Evolutionary conservation across 2,797 vertebrate species (phyloP).

Genomic region (Fratercula arctica): DNA sequence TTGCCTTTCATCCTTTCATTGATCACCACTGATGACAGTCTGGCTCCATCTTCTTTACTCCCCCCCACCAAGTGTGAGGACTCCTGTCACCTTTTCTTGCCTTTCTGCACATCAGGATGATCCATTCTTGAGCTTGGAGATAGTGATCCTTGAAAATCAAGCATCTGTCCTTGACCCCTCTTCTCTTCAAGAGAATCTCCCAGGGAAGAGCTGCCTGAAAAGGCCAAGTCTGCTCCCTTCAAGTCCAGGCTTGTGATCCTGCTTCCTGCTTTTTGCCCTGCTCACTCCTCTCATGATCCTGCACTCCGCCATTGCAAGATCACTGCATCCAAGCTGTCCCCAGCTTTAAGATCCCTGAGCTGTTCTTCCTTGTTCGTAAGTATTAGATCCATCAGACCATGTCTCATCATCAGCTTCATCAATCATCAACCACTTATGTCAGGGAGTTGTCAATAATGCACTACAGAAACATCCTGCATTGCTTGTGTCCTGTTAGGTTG

Average conservation of each 20-base stretch:
- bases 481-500: not conserved
- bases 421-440: not conserved
- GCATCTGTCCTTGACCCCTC: not conserved
- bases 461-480: not conserved
- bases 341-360: not conserved
- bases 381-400: not conserved
- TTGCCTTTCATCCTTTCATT: not conserved
- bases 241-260: not conserved
- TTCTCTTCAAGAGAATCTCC: not conserved
- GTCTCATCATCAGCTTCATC: not conserved
- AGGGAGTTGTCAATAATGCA: fast-evolving
- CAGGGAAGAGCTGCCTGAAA: not conserved
- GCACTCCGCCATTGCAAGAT: not conserved
- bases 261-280: not conserved
- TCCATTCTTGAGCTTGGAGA: not conserved
- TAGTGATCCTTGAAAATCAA: not conserved
- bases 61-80: not conserved
- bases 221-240: not conserved
- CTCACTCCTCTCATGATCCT: not conserved
- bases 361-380: not conserved
- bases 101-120: not conserved
- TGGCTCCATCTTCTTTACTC: not conserved
- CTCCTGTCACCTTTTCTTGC: not conserved
- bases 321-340: not conserved
- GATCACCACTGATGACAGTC: not conserved